phyloP scores from a whole-genome alignment of 2,888 invertebrate species.

The Drosophila falleni region DNA sequence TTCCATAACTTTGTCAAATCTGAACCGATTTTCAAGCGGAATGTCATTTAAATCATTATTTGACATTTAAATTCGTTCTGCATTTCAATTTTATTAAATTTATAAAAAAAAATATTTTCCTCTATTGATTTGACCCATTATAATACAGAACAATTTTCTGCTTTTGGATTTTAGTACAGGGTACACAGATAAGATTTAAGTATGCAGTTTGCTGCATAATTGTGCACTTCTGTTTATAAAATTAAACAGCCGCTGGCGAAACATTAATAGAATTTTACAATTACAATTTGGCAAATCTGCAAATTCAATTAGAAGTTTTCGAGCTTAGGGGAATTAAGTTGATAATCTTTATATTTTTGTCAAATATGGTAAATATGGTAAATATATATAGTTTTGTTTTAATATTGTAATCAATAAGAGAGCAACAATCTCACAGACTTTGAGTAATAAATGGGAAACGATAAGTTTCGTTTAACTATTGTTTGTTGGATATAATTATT shows the following conservation, averaged over 20 bases:
- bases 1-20: too few species aligned
- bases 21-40: too few species aligned
- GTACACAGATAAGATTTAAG: background rate
- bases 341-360: background rate
- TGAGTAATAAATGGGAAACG: background rate
- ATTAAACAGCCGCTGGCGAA: background rate
- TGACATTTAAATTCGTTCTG: too few species aligned
- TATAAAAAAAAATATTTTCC: too few species aligned
- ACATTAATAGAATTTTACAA: slow-evolving; percentile 7
- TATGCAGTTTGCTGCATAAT: slow-evolving; percentile 1
- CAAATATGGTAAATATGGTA: background rate
- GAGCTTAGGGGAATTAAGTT: background rate
- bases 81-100: too few species aligned
- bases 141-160: too few species aligned
- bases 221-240: background rate
- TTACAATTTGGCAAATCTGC: background rate
- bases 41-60: too few species aligned
- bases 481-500: background rate
- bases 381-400: background rate
- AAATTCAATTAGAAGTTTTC: slow-evolving; percentile 6
- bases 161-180: background rate
- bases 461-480: background rate
- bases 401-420: background rate
- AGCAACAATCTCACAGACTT: background rate
- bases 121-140: too few species aligned